These are phyloP conservation scores for Arctopsyche grandis DNA, from an alignment of 1,140 invertebrate species.

Conservation along the genomic window DNA sequence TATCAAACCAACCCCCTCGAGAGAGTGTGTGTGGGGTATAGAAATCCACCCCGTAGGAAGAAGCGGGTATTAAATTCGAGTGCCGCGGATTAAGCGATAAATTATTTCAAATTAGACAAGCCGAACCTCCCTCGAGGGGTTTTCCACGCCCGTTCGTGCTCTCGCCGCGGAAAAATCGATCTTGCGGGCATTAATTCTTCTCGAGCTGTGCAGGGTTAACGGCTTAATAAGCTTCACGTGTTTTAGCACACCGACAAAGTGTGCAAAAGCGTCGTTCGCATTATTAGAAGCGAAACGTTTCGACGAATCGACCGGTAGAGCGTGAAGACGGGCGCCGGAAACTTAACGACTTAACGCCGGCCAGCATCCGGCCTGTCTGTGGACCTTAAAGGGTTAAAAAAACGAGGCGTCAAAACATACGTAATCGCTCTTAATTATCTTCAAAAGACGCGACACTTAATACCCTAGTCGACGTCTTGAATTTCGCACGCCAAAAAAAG, in stretches of 20 bases:
- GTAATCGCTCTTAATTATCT: constrained; percentile 18
- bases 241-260: constrained; percentile 19
- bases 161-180: constrained; percentile 5
- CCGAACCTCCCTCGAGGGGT: not conserved
- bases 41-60: constrained; percentile 1
- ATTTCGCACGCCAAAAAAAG: not conserved
- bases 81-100: constrained; percentile 39
- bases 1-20: too few species aligned
- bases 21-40: not conserved
- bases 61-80: constrained; percentile 10
- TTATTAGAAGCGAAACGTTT: constrained; percentile 6
- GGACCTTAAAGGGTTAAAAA: not conserved
- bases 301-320: constrained; percentile 26
- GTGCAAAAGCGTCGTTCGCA: not conserved
- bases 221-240: not conserved
- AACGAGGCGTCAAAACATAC: constrained; percentile 15
- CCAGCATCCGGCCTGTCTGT: constrained; percentile 29
- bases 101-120: constrained; percentile 50
- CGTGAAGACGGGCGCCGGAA: constrained; percentile 43
- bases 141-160: too few species aligned
- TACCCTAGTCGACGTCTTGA: not conserved
- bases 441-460: not conserved
- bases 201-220: too few species aligned
- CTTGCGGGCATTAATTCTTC: too few species aligned
- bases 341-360: constrained; percentile 40